phyloP scores from a whole-genome alignment of 2,888 invertebrate species.

The Diarsia mendica region DNA sequence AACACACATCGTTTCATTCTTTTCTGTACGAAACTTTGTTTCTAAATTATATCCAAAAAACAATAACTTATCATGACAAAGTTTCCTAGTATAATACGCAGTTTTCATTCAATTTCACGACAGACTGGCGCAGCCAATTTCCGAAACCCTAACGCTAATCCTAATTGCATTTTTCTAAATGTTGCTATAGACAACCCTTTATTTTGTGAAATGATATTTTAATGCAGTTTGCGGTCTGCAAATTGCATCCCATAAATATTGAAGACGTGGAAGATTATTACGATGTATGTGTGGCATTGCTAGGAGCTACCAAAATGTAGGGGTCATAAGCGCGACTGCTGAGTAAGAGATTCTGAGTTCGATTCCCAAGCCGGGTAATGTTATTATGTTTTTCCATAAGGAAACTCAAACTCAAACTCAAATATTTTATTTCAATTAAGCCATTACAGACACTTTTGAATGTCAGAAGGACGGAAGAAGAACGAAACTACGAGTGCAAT shows the following conservation, averaged over 20 bases:
- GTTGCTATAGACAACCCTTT: background rate
- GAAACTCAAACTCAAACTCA: too few species aligned
- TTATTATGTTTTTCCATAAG: too few species aligned
- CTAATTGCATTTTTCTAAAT: conserved; percentile 41
- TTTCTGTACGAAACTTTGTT: background rate
- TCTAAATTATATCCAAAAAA: background rate
- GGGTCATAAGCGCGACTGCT: too few species aligned
- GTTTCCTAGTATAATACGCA: background rate
- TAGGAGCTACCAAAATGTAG: background rate
- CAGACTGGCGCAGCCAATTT: conserved; percentile 30
- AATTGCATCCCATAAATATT: background rate
- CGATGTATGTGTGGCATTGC: background rate
- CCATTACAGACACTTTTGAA: too few species aligned
- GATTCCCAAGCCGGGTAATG: too few species aligned
- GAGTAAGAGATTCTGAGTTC: too few species aligned
- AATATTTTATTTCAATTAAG: too few species aligned
- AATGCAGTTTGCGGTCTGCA: background rate
- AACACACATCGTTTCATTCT: too few species aligned
- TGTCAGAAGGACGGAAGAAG: too few species aligned
- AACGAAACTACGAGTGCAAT: too few species aligned
- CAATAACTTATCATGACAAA: background rate
- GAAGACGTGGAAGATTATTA: background rate
- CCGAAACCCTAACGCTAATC: conserved; percentile 22
- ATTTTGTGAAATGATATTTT: background rate
- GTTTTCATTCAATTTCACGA: conserved; percentile 30